A percentile compares a stretch with the other conserved stretches of the same genome.
These are phyloP conservation scores for Dendrolimus punctatus DNA, from an alignment of 1,140 invertebrate species.

Conservation along the genomic window DNA sequence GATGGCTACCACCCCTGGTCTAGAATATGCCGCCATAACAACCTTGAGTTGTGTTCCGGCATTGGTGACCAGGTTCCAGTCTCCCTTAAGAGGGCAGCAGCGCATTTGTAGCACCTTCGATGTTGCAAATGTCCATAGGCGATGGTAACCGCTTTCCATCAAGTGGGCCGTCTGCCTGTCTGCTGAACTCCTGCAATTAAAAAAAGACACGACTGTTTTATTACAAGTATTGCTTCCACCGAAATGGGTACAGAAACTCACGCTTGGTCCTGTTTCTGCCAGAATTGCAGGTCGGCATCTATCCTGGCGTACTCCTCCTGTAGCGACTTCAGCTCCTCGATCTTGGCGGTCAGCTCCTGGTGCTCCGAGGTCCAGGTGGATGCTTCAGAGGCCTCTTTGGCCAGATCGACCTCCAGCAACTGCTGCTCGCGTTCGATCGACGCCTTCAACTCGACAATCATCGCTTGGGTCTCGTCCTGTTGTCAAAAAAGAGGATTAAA, in stretches of 20 bases:
- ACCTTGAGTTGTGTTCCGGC: too few relatives aligned
- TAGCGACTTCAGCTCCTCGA: conserved; percentile 13
- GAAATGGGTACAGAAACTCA: conserved; percentile 14
- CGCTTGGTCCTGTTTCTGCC: conserved; percentile 28
- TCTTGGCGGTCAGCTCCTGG: conserved; percentile 7
- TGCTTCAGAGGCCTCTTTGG: conserved; percentile 17
- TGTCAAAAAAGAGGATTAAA: not conserved
- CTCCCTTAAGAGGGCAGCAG: too few relatives aligned
- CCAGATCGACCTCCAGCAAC: conserved; percentile 18
- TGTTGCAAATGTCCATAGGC: too few relatives aligned
- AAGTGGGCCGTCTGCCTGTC: too few relatives aligned
- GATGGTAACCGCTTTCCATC: too few relatives aligned
- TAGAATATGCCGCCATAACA: too few relatives aligned
- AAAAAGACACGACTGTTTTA: too few relatives aligned
- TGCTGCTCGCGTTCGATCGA: conserved; percentile 26
- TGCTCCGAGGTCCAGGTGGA: conserved; percentile 16
- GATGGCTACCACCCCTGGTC: too few relatives aligned
- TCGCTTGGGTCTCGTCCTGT: conserved; percentile 34
- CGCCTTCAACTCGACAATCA: conserved; percentile 27
- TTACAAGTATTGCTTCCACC: too few relatives aligned
- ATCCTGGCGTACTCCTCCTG: conserved; percentile 16
- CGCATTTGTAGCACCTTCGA: too few relatives aligned
- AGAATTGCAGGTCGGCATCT: conserved; percentile 25
- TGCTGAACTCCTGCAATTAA: too few relatives aligned
- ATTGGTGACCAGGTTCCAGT: too few relatives aligned